Evolutionary conservation across 1,140 invertebrate species (phyloP).

Genomic region (Vanessa atalanta): DNA sequence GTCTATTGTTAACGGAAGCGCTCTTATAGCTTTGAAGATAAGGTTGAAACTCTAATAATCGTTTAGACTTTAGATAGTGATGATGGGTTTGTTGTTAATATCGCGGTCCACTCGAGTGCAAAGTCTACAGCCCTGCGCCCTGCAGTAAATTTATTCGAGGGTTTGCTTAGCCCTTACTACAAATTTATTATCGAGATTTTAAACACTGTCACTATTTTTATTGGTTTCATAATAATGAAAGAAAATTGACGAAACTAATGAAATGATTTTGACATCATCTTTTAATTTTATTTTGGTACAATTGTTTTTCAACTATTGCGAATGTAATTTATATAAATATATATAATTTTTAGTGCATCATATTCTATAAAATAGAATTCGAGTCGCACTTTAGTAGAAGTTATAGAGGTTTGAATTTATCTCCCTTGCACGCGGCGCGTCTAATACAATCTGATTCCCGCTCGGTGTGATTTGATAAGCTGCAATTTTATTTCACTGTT

Average conservation of each 20-base stretch:
- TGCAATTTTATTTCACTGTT: conserved; percentile 12
- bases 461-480: conserved; percentile 22
- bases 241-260: too few species aligned
- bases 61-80: conserved; percentile 17
- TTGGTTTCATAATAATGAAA: too few species aligned
- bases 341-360: too few species aligned
- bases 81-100: conserved; percentile 35
- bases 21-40: neutral
- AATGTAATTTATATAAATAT: too few species aligned
- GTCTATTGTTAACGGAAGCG: neutral
- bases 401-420: conserved; percentile 19
- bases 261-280: too few species aligned
- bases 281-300: too few species aligned
- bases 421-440: conserved; percentile 22
- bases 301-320: too few species aligned
- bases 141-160: conserved; percentile 37
- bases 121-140: conserved; percentile 33
- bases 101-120: conserved; percentile 37
- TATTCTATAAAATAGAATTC: neutral
- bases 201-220: neutral
- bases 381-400: conserved; percentile 1
- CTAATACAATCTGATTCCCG: conserved; percentile 24
- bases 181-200: neutral
- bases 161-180: conserved; percentile 28
- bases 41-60: neutral